Evolutionary conservation across 2,888 invertebrate genomes (phyloP), one percentile per base, ranked within the genome.

Genomic region (Notocelia uddmanniana): DNA sequence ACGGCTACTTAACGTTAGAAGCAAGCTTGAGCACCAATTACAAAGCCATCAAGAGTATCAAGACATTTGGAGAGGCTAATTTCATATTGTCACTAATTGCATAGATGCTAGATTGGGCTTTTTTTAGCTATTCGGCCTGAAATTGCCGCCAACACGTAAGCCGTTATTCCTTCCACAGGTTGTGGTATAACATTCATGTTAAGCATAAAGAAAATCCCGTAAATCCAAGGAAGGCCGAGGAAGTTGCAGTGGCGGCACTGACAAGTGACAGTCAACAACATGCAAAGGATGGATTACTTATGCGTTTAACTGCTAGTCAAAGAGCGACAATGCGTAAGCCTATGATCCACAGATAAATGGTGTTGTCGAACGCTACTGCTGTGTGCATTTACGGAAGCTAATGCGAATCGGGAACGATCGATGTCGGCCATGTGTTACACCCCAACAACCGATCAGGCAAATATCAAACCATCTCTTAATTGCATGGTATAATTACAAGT

Each of bases 271-370:
- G 1, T n/a, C n/a, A n/a, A 41, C 41, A 41, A 15, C 8, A n/a
- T 8, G 15, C n/a, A 8, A 45, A 5, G 45, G 45, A n/a, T 45
- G n/a, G 45, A 45, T n/a, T n/a, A n/a, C n/a, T 45, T 41, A 41
- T 41, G 41, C 41, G 15, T 41, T 41, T n/a, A n/a, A n/a, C 45
- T n/a, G 45, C 45, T n/a, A 15, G n/a, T n/a, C 45, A 45, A 45
- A 55, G 31, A 69, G 15, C 48, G 21, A 31, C 62, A 62, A 45
- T 19, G 31, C 55, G 62, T 69, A 55, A 68, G 68, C 37, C 37
- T 60, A 8, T 62, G 18, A 54, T 60, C 21, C 41, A 19, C 62
- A 69, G 69, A 23, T 34, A 9, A 45, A 52, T 37, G 64, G 64
- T 34, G 64, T n/a, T 3, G 0, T 23, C 34, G n/a, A 64, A 52